Base-by-base conservation (phyloP, 1,140 invertebrate genomes). In the Sminthurinus signatus region DNA sequence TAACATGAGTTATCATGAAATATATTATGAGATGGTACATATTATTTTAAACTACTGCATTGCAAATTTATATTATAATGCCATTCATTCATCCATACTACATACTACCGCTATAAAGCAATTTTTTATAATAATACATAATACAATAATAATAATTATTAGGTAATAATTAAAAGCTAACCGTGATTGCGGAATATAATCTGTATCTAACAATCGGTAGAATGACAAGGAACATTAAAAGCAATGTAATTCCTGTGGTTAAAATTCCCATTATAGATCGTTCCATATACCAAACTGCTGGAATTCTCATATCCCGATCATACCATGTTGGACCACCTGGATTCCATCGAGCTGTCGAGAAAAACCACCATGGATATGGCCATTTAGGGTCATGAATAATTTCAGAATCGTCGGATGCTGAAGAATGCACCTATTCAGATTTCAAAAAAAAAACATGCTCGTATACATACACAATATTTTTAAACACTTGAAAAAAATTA, bases 351-450 rank as follows among this genome's bases (percentile, higher is more conserved):
- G 50, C 60, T 2, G 61, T 39, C 2, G 65, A 65, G 28, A 71
- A 71, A 52, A 71, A 71, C 69, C 69, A 71, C 48, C 42, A 60
- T 0, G 69, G 69, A 29, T 71, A 68, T 32, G 64, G 25, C 69
- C 69, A 71, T 12, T 43, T 19, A 48, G 10, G 5, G 19, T 23
- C 15, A 48, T 48, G 46, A 19, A 48, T 23, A 19, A 48, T 10
- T 39, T 39, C 17, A 39, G n/a, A n/a, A n/a, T n/a, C n/a, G n/a
- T n/a, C n/a, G n/a, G n/a, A n/a, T n/a, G n/a, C n/a, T n/a, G n/a
- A n/a, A n/a, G n/a, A n/a, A n/a, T n/a, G n/a, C n/a, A n/a, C n/a
- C n/a, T n/a, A n/a, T n/a, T n/a, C n/a, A n/a, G n/a, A n/a, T n/a
- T n/a, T n/a, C n/a, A n/a, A n/a, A n/a, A n/a, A n/a, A n/a, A n/a